Evolutionary conservation across 1,140 invertebrate genomes (phyloP), one percentile per base, ranked within the genome.

Genomic region (Whitmania pigra): DNA sequence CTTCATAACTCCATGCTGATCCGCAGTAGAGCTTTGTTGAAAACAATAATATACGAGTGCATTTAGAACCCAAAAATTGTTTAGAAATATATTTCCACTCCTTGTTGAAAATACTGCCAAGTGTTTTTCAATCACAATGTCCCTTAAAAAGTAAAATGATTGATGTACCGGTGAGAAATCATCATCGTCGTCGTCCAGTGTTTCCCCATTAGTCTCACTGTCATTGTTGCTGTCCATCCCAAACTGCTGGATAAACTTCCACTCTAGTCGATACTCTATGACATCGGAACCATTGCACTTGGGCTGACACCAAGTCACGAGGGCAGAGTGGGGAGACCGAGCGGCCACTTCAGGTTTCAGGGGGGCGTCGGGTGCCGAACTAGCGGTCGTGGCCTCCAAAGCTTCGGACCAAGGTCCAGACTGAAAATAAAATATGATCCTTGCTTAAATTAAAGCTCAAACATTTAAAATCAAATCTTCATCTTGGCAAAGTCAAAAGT

Each of bases 351-450:
- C 81, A 0, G 88, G 86, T 17, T 84, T 75, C n/a, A 83, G 79
- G 2, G 90, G 88, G 1, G 89, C 88, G 73, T 88, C 87, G 2
- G 91, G 91, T 5, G 89, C 86, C 2, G 90, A 90, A 22, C 90
- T 86, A 4, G 89, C 90, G 75, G 88, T 90, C 20, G 86, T 84
- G 66, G 91, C 87, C 74, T 87, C 85, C 67, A 91, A 78, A 63
- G 85, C 82, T 68, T 89, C 87, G 2, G 91, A 93, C 86, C 89
- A 90, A 7, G 86, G 85, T 27, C 91, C 89, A 60, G 87, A 83
- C 85, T 85, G 71, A 9, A 76, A 73, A 63, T 15, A 25, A 63
- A n/a, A 63, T 63, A 3, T 15, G 22, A 49, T 49, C 43, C 9
- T 36, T 36, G 6, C 2, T 2, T 36, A 36, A 36, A 36, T 36